Percentiles rank a stretch among this genome's conserved stretches.
phyloP scores from a whole-genome alignment of 1,140 invertebrate species.

The Apocrypta bakeri region DNA sequence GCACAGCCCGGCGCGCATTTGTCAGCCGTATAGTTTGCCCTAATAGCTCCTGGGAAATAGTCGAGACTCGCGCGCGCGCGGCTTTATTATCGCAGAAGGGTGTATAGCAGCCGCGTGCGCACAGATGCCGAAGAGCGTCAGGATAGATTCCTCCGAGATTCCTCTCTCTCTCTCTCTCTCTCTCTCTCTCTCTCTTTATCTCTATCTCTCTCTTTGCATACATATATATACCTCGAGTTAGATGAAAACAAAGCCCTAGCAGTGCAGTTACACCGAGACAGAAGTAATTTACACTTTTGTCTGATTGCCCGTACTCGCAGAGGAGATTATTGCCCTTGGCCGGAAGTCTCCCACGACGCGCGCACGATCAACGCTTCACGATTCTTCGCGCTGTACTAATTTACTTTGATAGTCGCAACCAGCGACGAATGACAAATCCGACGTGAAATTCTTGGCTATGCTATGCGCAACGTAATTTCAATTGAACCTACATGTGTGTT shows the following conservation, averaged over 20 bases:
- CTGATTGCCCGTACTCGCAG: constrained; percentile 49
- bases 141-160: constrained; percentile 49
- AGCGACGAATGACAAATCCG: background rate
- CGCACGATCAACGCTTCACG: constrained; percentile 12
- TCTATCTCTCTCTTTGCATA: background rate
- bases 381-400: background rate
- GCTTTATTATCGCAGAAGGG: constrained; percentile 57
- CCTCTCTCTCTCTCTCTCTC: background rate
- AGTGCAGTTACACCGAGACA: constrained; percentile 54
- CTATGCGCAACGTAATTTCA: no score
- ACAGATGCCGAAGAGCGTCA: constrained; percentile 36
- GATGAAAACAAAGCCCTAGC: no score
- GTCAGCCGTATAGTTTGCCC: constrained; percentile 72
- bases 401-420: background rate
- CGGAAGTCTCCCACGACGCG: constrained; percentile 42
- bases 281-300: constrained; percentile 66
- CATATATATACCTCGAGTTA: no score
- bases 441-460: no score
- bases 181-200: background rate
- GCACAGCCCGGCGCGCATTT: constrained; percentile 59
- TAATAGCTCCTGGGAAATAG: constrained; percentile 71
- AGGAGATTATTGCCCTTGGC: constrained; percentile 51
- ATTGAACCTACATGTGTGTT: no score
- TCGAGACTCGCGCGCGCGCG: constrained; percentile 43
- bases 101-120: background rate